phyloP scores from a whole-genome alignment of 2,113 vertebrate species.

The Osmerus mordax region DNA sequence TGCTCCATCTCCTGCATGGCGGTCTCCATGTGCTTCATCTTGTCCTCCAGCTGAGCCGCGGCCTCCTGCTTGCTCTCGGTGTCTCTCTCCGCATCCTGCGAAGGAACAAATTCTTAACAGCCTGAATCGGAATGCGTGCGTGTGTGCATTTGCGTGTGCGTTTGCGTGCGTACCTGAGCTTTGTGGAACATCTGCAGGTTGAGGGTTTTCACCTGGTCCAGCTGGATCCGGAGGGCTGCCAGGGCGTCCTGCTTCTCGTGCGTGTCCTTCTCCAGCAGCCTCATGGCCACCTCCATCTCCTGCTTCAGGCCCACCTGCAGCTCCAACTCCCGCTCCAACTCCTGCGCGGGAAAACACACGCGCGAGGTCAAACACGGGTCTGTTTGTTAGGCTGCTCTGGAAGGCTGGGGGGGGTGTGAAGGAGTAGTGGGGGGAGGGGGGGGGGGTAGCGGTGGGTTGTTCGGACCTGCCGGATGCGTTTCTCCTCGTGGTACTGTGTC shows the following conservation, averaged over 20 bases:
- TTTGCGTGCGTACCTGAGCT: conserved; percentile 78
- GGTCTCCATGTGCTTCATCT: conserved; percentile 81
- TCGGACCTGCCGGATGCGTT: conserved; percentile 83
- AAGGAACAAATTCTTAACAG: conserved; percentile 23
- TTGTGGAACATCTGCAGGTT: conserved; percentile 98
- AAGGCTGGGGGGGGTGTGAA: neutral
- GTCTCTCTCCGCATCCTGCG: conserved; percentile 78
- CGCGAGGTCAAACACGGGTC: neutral
- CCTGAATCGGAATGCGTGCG: neutral
- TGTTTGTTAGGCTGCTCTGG: neutral
- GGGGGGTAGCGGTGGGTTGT: neutral
- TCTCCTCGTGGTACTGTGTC: conserved; percentile 94
- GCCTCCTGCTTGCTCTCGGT: conserved; percentile 83
- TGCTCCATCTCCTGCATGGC: conserved; percentile 83
- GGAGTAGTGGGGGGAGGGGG: neutral
- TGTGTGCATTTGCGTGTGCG: neutral
- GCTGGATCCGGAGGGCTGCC: conserved; percentile 85
- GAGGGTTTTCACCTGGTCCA: conserved; percentile 94
- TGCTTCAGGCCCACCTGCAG: conserved; percentile 92
- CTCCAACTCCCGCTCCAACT: conserved; percentile 91
- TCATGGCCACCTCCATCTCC: conserved; percentile 99
- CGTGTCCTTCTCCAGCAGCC: conserved; percentile 93
- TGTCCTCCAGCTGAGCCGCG: conserved; percentile 80
- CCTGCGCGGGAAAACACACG: conserved; percentile 67
- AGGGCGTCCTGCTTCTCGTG: conserved; percentile 95